phyloP scores from a whole-genome alignment of 1,140 invertebrate genomes.

The Ylistrum balloti region DNA sequence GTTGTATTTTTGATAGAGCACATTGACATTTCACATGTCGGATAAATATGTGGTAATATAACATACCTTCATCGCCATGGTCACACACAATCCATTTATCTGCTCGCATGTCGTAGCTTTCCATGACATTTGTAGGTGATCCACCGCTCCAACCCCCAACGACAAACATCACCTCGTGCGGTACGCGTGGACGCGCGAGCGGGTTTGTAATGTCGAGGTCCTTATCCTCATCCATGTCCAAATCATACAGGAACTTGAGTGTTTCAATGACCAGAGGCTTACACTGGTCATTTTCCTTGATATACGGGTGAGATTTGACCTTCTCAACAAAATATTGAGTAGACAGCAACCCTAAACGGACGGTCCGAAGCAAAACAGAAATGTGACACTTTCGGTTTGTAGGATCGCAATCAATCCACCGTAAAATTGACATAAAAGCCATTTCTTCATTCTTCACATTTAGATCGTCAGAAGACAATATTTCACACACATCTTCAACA shows the following conservation, averaged over 20 bases:
- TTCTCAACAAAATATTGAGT: conserved; percentile 90
- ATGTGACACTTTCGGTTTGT: conserved; percentile 93
- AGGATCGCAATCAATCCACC: conserved; percentile 99
- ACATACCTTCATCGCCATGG: conserved; percentile 69
- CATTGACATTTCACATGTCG: too few species aligned
- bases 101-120: conserved; percentile 90
- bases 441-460: conserved; percentile 98
- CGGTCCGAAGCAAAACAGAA: conserved; percentile 88
- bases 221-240: conserved; percentile 85
- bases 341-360: conserved; percentile 91
- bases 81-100: conserved; percentile 86
- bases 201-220: conserved; percentile 75
- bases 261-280: conserved; percentile 90
- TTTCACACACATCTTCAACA: conserved; percentile 95
- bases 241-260: conserved; percentile 88
- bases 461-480: conserved; percentile 97
- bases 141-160: conserved; percentile 90
- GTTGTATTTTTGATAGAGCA: too few species aligned
- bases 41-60: too few species aligned
- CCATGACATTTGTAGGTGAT: conserved; percentile 88
- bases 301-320: conserved; percentile 85
- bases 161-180: conserved; percentile 83
- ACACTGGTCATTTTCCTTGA: conserved; percentile 86
- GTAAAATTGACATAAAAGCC: conserved; percentile 95
- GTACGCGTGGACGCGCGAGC: conserved; percentile 76